A percentile compares a stretch with the other conserved stretches of the same genome.
Conservation (phyloP, 2,113 vertebrate species). For the Pseudonaja textilis region DNA sequence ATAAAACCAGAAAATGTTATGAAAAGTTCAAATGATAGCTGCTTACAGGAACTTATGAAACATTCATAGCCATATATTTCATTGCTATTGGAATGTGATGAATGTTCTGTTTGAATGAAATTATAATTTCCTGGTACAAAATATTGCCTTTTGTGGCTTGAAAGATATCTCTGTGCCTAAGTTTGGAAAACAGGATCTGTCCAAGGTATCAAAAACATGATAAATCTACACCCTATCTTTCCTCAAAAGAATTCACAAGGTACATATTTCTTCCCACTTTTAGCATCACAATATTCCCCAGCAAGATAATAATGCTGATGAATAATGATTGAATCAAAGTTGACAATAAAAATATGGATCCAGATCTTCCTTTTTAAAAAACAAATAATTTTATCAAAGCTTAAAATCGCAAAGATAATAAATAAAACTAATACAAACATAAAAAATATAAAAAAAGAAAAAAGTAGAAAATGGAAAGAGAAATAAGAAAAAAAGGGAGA, state of each 20-base stretch:
- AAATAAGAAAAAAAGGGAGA: not conserved
- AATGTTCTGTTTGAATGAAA: not conserved
- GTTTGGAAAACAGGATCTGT: not conserved
- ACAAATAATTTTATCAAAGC: too few species aligned
- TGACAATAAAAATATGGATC: not conserved
- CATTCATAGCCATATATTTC: not conserved
- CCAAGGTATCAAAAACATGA: not conserved
- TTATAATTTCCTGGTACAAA: not conserved
- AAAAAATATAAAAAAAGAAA: not conserved
- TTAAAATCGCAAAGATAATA: not conserved
- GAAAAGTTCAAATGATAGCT: too few species aligned
- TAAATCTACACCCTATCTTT: not conserved
- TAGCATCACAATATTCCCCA: not conserved
- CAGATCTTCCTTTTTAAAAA: not conserved
- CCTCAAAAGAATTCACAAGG: not conserved
- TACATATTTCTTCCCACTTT: not conserved
- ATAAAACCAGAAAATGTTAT: not conserved
- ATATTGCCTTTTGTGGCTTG: not conserved
- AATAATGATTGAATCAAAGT: not conserved
- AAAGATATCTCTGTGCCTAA: not conserved
- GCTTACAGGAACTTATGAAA: not conserved
- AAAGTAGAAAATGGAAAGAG: not conserved
- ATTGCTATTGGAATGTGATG: not conserved
- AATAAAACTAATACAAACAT: not conserved
- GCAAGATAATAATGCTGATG: not conserved